Evolutionary conservation across 2,888 invertebrate genomes (phyloP), one percentile per base, ranked within the genome.

Genomic region (Erannis defoliaria): DNA sequence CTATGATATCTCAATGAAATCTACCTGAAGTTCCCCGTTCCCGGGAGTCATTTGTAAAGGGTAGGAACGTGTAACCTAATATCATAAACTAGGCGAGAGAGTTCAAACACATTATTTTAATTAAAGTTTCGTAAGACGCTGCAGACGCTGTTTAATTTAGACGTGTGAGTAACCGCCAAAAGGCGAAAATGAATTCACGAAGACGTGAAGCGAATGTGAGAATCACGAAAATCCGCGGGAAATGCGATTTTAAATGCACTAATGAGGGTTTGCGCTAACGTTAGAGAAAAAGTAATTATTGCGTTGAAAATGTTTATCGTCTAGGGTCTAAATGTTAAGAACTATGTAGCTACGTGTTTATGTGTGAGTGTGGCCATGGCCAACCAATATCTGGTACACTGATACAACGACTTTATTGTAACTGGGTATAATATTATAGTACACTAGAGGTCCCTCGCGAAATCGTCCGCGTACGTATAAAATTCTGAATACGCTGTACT

Each of bases 41-140:
- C 45, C 31, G 50, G 50, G 62, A 57, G 50, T 50, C 37, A 53
- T 62, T 59, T 51, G 48, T 42, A 54, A 51, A 58, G 45, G 40
- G 40, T 51, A 33, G 26, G 26, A 55, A 56, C 55, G 48, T 33
- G 55, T 55, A 64, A 61, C 54, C 49, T 58, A 64, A 67, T 56
- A 64, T 57, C 64, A 66, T 66, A 67, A 55, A 68, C 64, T 61
- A 68, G 49, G 61, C 12, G 50, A 60, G 62, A 18, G 63, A 64
- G 65, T 64, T 67, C 60, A 50, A 76, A 75, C 70, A 68, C 71
- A 74, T 74, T 71, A 77, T 72, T 75, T 78, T 76, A 78, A 78
- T 79, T 78, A 74, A 78, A 76, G 69, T 74, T 76, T 66, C 72
- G 54, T 66, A 64, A 72, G 68, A 71, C 64, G 67, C 9, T 65